Base-by-base conservation (phyloP, 2,797 vertebrate species). In the Gobio occitaniae region DNA sequence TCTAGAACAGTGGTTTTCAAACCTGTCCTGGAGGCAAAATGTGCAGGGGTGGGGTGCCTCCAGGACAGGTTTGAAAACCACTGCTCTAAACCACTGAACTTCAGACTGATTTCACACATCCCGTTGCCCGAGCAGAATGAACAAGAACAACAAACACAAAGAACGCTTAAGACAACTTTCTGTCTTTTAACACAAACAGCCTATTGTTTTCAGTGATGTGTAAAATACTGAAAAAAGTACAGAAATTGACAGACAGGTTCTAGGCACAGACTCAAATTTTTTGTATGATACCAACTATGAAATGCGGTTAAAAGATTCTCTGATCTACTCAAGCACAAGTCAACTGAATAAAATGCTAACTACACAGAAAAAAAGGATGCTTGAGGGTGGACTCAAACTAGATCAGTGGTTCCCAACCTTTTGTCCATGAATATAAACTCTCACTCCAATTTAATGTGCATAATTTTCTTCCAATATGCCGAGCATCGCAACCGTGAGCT, bases 191-290 rank as follows among this genome's bases (percentile, higher is more conserved):
- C 25, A 79, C 59, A 50, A 61, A 65, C n/a, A 32, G 61, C 17
- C 61, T 15, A 79, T 79, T 66, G 77, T 66, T 79, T 79, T 47
- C 41, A 47, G 44, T 32, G 12, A 79, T 5, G 25, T n/a, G 6
- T 7, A 66, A 25, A 63, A 79, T n/a, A 21, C 61, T 32, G 13
- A 47, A 50, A 79, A 44, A 32, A 21, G 4, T 48, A 32, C 3
- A 50, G 25, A 50, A 48, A 65, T 65, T 21, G 16, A 32, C n/a
- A 75, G 16, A 7, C 70, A 48, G 29, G 6, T 59, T 38, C 52
- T 41, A 41, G 32, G 50, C 36, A 4, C 32, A 59, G 36, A 75
- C 15, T 50, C 29, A 7, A 12, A 0, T 5, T 52, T 29, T 50
- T 10, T 75, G 72, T 21, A 48, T 72, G 7, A 32, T 10, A 32